Conservation (phyloP, 2,888 invertebrate genomes). For the Latrodectus elegans region DNA sequence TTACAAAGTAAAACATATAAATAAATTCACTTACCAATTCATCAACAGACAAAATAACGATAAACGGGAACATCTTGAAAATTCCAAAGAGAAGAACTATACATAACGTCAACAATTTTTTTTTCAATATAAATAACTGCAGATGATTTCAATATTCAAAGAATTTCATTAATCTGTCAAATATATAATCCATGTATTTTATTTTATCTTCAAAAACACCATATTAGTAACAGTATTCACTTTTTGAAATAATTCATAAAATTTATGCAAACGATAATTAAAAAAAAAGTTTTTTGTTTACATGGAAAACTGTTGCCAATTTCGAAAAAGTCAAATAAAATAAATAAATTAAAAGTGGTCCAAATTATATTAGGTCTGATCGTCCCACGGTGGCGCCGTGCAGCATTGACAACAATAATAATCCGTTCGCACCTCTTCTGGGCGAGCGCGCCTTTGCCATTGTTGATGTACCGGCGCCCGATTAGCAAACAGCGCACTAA, state of each 20-base stretch:
- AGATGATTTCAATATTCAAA: neutral
- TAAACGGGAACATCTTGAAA: neutral
- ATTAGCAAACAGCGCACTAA: slow-evolving; percentile 18
- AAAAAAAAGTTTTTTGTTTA: neutral
- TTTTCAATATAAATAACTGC: neutral
- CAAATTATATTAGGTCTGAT: neutral
- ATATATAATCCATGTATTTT: no score
- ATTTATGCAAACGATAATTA: neutral
- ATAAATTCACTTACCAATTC: neutral
- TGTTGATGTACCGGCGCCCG: slow-evolving; percentile 3
- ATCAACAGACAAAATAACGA: neutral
- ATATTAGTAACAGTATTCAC: neutral
- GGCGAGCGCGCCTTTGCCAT: neutral
- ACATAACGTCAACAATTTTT: neutral
- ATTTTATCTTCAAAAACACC: no score
- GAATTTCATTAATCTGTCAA: neutral
- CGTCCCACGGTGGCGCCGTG: neutral
- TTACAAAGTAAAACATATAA: neutral
- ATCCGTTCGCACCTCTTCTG: slow-evolving; percentile 13
- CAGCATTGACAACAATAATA: neutral
- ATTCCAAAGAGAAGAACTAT: neutral
- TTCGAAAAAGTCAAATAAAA: neutral
- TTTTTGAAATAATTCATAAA: neutral
- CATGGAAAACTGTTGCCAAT: neutral
- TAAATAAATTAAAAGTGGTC: neutral